Evolutionary conservation across 2,888 invertebrate species (phyloP).

Genomic region (Nesidiocoris tenuis): DNA sequence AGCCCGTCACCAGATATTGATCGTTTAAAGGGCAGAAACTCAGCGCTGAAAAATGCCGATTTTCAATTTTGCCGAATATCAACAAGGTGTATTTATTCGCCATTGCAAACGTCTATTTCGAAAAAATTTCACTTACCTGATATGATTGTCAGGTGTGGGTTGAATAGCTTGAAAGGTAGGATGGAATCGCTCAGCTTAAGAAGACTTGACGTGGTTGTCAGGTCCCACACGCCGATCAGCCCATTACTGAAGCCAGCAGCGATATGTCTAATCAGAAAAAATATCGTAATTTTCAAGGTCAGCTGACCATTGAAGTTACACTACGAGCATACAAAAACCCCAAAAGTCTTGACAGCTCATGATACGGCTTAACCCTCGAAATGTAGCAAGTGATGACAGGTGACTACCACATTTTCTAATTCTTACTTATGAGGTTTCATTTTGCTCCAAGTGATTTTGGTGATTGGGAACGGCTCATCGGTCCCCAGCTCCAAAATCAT

Average conservation of each 20-base stretch:
- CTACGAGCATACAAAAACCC: constrained; percentile 5
- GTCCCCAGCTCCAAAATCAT: constrained; percentile 50
- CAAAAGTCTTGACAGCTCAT: too few species aligned
- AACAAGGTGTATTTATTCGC: too few species aligned
- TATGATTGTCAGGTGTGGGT: constrained; percentile 61
- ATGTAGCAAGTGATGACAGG: too few species aligned
- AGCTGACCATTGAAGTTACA: background rate
- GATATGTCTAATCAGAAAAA: too few species aligned
- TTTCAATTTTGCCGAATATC: too few species aligned
- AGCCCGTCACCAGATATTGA: constrained; percentile 66
- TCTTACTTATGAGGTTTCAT: constrained; percentile 47
- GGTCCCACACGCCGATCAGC: constrained; percentile 64
- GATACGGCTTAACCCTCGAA: constrained; percentile 8
- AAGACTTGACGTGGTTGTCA: constrained; percentile 59
- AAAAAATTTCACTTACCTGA: constrained; percentile 62
- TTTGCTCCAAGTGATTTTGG: constrained; percentile 45
- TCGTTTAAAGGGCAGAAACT: constrained; percentile 54
- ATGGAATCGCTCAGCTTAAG: constrained; percentile 57
- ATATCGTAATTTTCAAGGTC: too few species aligned
- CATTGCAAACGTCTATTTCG: too few species aligned
- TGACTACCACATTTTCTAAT: too few species aligned
- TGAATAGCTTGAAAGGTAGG: constrained; percentile 63
- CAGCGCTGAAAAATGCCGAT: constrained; percentile 44
- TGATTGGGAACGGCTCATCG: constrained; percentile 47
- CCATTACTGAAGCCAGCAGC: constrained; percentile 71